phyloP scores from a whole-genome alignment of 2,797 vertebrate species.

The Galaxias olidus region DNA sequence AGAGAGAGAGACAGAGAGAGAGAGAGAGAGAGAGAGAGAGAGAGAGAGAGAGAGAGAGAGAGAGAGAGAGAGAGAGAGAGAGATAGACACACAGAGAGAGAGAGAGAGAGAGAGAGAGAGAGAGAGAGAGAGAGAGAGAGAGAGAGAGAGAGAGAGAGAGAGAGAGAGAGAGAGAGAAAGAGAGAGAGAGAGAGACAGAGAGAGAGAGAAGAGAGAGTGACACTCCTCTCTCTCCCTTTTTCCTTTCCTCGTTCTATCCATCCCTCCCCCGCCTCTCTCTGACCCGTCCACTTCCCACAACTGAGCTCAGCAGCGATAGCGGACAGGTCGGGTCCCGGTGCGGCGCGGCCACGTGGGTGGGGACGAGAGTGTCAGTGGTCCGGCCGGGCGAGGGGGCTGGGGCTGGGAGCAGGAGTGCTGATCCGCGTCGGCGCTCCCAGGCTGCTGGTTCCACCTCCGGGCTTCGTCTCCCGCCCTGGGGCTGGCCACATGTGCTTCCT shows the following conservation, averaged over 20 bases:
- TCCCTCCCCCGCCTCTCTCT: neutral
- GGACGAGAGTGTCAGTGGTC: constrained; percentile 71
- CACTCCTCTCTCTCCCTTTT: constrained; percentile 33
- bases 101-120: no score
- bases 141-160: no score
- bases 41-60: no score
- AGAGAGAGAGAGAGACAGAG: no score
- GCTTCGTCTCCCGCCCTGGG: constrained; percentile 61
- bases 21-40: neutral
- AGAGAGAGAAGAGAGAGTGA: no score
- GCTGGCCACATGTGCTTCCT: constrained; percentile 89
- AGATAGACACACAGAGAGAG: no score
- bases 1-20: neutral
- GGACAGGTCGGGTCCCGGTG: constrained; percentile 34
- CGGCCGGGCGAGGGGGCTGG: constrained; percentile 48
- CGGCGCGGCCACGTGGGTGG: constrained; percentile 61
- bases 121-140: no score
- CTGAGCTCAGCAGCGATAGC: constrained; percentile 62
- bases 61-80: no score
- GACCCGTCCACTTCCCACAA: constrained; percentile 53
- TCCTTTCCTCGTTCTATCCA: constrained; percentile 14
- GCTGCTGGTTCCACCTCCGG: constrained; percentile 43
- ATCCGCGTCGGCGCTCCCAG: no score
- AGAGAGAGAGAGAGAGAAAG: no score
- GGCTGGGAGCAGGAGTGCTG: constrained; percentile 12